Percentiles rank a stretch among this genome's conserved stretches.
Evolutionary conservation across 2,113 vertebrate genomes (phyloP).

Genomic region (Ctenodactylus gundi): DNA sequence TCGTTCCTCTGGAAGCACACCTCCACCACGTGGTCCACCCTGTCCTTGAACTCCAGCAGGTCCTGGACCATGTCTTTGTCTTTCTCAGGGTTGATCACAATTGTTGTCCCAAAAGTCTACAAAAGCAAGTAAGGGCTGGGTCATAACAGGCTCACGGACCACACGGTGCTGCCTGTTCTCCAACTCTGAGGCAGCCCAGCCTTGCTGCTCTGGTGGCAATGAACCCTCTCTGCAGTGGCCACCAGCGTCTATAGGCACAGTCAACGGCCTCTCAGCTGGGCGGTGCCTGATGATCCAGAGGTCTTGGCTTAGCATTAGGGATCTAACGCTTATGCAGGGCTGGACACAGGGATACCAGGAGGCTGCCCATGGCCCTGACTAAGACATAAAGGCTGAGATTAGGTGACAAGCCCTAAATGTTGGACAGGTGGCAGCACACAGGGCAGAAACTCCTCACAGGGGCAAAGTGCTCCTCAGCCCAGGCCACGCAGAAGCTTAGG

Average conservation of each 20-base stretch:
- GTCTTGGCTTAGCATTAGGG: neutral
- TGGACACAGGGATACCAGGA: neutral
- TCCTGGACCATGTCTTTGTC: constrained; percentile 92
- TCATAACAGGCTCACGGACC: neutral
- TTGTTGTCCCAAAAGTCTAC: constrained; percentile 88
- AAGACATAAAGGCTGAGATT: neutral
- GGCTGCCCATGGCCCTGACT: neutral
- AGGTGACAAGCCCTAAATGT: neutral
- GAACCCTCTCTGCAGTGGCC: neutral
- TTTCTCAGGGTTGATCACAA: constrained; percentile 90
- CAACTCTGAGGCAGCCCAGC: neutral
- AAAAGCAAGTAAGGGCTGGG: constrained; percentile 65
- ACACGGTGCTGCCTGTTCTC: neutral
- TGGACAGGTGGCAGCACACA: no score
- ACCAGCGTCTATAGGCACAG: neutral
- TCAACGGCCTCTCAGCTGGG: neutral
- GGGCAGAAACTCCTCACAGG: no score
- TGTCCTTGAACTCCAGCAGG: constrained; percentile 90
- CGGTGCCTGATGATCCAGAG: neutral
- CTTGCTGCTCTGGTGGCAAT: neutral
- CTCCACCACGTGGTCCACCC: constrained; percentile 89
- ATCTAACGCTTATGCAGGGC: neutral
- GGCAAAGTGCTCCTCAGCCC: no score
- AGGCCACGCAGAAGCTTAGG: no score
- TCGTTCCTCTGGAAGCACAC: constrained; percentile 90